Percentiles rank a stretch among this genome's conserved stretches.
Evolutionary conservation across 2,888 invertebrate genomes (phyloP).

Genomic region (Branchinecta sandiegonensis): DNA sequence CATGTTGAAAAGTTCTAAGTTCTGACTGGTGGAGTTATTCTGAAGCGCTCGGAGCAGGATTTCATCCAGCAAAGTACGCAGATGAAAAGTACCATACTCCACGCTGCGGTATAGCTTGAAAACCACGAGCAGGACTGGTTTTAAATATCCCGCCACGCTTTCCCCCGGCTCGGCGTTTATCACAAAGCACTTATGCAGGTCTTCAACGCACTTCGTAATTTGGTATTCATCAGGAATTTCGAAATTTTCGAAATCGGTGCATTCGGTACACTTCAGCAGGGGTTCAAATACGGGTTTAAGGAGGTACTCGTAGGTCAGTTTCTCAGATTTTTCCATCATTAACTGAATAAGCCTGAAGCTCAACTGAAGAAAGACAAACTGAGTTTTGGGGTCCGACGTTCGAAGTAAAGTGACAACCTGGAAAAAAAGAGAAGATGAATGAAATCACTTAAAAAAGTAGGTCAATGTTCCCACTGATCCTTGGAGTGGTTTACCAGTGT

Average conservation of each 20-base stretch:
- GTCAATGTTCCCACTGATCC: no score
- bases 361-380: background rate
- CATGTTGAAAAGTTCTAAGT: background rate
- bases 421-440: background rate
- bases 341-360: background rate
- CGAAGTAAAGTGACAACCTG: background rate
- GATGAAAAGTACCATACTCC: background rate
- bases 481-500: no score
- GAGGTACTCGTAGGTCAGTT: background rate
- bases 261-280: background rate
- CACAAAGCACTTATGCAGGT: constrained; percentile 2
- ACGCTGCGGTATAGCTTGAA: background rate
- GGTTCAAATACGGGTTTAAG: background rate
- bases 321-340: constrained; percentile 1
- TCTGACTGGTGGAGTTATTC: background rate
- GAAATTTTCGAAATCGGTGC: background rate
- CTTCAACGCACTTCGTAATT: background rate
- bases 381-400: background rate
- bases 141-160: background rate
- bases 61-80: background rate
- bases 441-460: no score
- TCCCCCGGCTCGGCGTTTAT: background rate
- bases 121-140: background rate
- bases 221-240: constrained; percentile 10
- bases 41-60: constrained; percentile 4